phyloP scores from a whole-genome alignment of 2,888 invertebrate species.

The Criorhina ranunculi region DNA sequence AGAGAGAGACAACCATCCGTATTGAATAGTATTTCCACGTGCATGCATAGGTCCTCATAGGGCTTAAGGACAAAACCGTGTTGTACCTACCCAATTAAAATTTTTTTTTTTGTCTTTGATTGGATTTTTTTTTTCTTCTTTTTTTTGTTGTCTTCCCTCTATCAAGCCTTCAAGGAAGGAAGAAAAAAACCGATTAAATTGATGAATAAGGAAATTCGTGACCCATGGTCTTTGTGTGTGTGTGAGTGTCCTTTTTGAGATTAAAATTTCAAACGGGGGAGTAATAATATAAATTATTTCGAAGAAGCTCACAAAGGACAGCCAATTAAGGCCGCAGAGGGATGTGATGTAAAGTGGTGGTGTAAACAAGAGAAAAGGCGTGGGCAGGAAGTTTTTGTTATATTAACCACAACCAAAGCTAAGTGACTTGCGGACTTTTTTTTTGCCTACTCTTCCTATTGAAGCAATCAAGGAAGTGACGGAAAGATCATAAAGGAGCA shows the following conservation, averaged over 20 bases:
- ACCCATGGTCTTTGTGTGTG: not conserved
- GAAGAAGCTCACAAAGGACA: not conserved
- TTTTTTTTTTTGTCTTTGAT: conserved; percentile 16
- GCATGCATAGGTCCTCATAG: conserved; percentile 24
- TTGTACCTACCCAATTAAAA: conserved; percentile 46
- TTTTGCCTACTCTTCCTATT: too few relatives aligned
- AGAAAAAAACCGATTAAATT: conserved; percentile 21
- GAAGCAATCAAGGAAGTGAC: too few relatives aligned
- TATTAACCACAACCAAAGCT: too few relatives aligned
- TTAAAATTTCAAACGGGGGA: not conserved
- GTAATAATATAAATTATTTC: conserved; percentile 4
- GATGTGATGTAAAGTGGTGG: not conserved
- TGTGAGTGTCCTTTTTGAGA: conserved; percentile 9
- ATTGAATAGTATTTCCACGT: conserved; percentile 38
- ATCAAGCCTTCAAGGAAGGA: not conserved
- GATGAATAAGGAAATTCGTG: conserved; percentile 10
- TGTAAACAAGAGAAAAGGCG: not conserved
- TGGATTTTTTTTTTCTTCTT: not conserved
- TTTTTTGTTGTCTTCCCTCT: not conserved
- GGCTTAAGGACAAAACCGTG: conserved; percentile 33
- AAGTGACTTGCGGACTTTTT: too few relatives aligned
- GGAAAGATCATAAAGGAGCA: too few relatives aligned
- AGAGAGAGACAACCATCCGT: not conserved
- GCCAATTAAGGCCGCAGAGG: not conserved
- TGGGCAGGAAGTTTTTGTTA: too few relatives aligned